A percentile compares a stretch with the other conserved stretches of the same genome.
phyloP scores from a whole-genome alignment of 2,888 invertebrate genomes.

The Lasioglossum morio region DNA sequence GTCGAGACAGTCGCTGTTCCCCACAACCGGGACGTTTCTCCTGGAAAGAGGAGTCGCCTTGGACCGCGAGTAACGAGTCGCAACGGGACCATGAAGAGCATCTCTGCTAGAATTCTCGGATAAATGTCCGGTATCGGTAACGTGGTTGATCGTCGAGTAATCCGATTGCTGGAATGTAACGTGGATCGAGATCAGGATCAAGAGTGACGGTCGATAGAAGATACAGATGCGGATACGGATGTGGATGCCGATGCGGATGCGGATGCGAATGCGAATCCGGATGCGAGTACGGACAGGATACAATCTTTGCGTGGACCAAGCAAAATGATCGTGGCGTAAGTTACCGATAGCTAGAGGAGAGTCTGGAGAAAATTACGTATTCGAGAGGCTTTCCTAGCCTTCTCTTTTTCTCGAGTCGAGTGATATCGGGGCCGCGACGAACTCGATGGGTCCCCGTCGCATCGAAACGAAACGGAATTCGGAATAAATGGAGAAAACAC shows the following conservation, averaged over 20 bases:
- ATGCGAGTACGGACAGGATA: background rate
- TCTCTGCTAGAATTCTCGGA: background rate
- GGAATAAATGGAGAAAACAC: background rate
- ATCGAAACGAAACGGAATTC: background rate
- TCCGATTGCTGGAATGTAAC: background rate
- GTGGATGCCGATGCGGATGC: background rate
- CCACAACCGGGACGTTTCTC: background rate
- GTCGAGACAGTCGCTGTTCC: background rate
- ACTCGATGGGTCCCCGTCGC: background rate
- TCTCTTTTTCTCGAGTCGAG: background rate
- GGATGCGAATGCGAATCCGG: background rate
- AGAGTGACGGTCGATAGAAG: background rate
- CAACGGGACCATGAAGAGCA: constrained; percentile 11
- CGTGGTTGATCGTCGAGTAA: background rate
- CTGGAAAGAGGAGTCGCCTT: background rate
- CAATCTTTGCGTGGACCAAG: constrained; percentile 15
- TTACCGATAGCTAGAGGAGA: background rate
- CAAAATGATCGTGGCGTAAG: constrained; percentile 60
- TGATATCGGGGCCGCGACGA: background rate
- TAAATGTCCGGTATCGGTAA: background rate
- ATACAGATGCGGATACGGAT: constrained; percentile 5
- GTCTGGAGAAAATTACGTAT: background rate
- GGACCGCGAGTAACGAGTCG: background rate
- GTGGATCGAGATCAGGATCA: background rate
- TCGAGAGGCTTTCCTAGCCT: background rate